Evolutionary conservation across 2,113 vertebrate species (phyloP).

Genomic region (Megaceryle maxima): DNA sequence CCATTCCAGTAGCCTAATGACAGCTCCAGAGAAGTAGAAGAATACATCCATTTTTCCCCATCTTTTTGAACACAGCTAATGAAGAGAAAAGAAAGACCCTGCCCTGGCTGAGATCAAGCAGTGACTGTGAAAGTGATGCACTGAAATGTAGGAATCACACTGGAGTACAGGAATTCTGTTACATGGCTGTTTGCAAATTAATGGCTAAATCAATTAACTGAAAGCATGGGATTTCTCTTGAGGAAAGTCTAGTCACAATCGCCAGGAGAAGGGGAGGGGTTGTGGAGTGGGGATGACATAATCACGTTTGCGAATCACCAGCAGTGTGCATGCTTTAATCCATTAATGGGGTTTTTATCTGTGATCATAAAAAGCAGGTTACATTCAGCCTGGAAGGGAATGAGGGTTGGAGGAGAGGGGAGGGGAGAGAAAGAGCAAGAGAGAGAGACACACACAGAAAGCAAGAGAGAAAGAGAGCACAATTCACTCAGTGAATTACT

Average conservation of each 20-base stretch:
- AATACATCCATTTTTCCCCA: background rate
- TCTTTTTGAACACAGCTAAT: background rate
- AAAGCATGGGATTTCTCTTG: slow-evolving; percentile 40
- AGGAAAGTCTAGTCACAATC: slow-evolving; percentile 27
- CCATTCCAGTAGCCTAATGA: background rate
- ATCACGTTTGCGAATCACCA: slow-evolving; percentile 59
- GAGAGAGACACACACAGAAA: background rate
- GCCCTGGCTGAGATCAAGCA: background rate
- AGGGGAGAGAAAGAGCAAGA: slow-evolving; percentile 26
- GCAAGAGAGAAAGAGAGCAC: slow-evolving; percentile 7
- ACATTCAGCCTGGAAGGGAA: slow-evolving; percentile 60
- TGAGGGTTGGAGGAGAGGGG: slow-evolving; percentile 46
- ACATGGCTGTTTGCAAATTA: slow-evolving; percentile 24
- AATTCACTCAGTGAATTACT: slow-evolving; percentile 15
- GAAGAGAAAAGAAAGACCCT: background rate
- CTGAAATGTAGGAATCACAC: background rate
- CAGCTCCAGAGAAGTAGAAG: background rate
- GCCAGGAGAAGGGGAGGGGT: slow-evolving; percentile 17
- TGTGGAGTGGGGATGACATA: slow-evolving; percentile 46
- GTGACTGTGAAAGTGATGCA: background rate
- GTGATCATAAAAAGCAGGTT: slow-evolving; percentile 72
- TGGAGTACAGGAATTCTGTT: background rate
- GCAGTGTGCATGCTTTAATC: slow-evolving; percentile 61
- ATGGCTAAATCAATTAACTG: slow-evolving; percentile 44
- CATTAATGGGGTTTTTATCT: slow-evolving; percentile 69